Conservation (phyloP, 2,113 vertebrate species). For the Aphyosemion australe region DNA sequence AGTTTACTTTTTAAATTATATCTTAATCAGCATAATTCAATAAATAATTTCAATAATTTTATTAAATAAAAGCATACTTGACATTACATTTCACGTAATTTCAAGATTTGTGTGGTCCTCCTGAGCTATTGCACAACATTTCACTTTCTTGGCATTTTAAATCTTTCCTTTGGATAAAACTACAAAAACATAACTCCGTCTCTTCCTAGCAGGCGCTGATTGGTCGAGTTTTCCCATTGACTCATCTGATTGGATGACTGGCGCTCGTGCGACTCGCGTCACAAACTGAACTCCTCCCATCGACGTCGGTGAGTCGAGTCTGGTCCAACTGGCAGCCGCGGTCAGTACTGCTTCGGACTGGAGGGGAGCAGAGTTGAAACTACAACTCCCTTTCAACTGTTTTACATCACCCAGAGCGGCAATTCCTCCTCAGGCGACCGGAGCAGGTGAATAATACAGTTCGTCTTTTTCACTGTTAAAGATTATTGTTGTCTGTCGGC, state of each 20-base stretch:
- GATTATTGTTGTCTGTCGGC: constrained; percentile 7
- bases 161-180: constrained; percentile 46
- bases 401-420: constrained; percentile 12
- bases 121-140: not conserved
- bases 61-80: not conserved
- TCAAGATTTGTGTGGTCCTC: not conserved
- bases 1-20: too few species aligned
- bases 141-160: not conserved
- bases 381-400: constrained; percentile 33
- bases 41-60: not conserved
- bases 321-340: constrained; percentile 12
- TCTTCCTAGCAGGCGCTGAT: constrained; percentile 32
- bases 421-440: not conserved
- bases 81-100: not conserved
- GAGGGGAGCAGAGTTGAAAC: not conserved
- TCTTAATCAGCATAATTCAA: too few species aligned
- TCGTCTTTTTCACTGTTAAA: not conserved
- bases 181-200: constrained; percentile 49
- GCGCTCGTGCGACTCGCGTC: constrained; percentile 75
- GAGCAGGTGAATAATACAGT: constrained; percentile 40
- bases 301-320: constrained; percentile 54
- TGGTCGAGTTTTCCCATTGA: constrained; percentile 1
- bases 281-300: constrained; percentile 24
- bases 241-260: constrained; percentile 63
- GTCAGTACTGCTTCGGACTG: constrained; percentile 5